phyloP scores from a whole-genome alignment of 2,797 vertebrate species.

The Lepilemur ruficaudatus region DNA sequence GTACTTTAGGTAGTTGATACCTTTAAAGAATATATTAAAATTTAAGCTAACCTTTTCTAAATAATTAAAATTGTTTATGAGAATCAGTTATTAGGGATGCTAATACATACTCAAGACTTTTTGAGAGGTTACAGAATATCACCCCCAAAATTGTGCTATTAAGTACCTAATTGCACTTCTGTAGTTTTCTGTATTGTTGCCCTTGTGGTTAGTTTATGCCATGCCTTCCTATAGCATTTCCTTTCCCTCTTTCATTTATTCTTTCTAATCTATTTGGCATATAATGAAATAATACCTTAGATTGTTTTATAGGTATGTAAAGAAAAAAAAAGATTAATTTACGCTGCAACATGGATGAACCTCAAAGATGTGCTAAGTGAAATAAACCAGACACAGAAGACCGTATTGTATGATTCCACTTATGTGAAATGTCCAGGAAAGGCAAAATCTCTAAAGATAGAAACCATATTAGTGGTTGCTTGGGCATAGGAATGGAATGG shows the following conservation, averaged over 20 bases:
- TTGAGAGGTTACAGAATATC: not conserved
- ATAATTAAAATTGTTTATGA: not conserved
- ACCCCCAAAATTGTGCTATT: not conserved
- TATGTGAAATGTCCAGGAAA: not conserved
- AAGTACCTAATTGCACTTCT: not conserved
- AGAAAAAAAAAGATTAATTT: not conserved
- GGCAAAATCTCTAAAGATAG: not conserved
- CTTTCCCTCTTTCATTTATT: not conserved
- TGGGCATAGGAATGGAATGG: not conserved
- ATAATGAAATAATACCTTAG: not conserved
- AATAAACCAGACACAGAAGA: not conserved
- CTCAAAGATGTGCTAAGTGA: not conserved
- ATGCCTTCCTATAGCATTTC: not conserved
- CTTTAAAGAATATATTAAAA: not conserved
- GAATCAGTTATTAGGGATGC: not conserved
- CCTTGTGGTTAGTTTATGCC: not conserved
- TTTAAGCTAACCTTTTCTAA: not conserved
- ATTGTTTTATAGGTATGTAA: not conserved
- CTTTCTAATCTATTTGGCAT: not conserved
- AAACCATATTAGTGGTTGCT: not conserved
- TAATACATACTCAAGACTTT: not conserved
- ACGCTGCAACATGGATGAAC: not conserved
- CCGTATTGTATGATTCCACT: not conserved
- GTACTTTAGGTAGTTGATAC: not conserved
- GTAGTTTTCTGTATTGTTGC: not conserved